Base-by-base conservation (phyloP, 2,797 vertebrate genomes). In the Pygocentrus nattereri region DNA sequence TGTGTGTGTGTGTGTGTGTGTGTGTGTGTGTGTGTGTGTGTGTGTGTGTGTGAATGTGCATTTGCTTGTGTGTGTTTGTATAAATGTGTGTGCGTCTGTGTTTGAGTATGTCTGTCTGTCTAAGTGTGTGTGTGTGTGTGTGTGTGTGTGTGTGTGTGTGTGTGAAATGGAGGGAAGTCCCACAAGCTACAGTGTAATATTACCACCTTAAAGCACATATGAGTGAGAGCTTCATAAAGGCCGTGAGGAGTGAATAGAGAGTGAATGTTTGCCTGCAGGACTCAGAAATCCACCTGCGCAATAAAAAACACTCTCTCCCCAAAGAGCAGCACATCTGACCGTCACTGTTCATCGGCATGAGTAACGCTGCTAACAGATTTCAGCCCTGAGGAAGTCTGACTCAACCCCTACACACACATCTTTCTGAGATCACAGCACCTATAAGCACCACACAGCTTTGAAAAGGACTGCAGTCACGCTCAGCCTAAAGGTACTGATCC, bases 361-460 rank as follows among this genome's bases (percentile, higher is more conserved):
- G 81, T 89, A 87, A 86, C 87, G 76, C 76, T 75, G 64, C 78
- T 76, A 25, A 79, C 31, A 73, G 73, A 81, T 78, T 34, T 79
- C 67, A 87, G 88, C 86, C 77, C 71, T 52, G 85, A 88, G 70
- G 44, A 19, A 71, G 84, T 68, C 82, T 88, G 90, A 91, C 87
- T 91, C 91, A 88, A 86, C 38, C 64, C 21, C n/a, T 41, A 56
- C 69, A 49, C 69, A 77, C 70, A 81, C 70, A 79, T 76, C 52
- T 74, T 64, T 79, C 56, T 75, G 65, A 82, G 58, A 54, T 79
- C 31, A 59, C 41, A 56, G 38, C 73, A 27, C 41, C 47, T 61
- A n/a, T 64, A 47, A 21, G 49, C 38, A 61, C 47, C 54, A 23
- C 21, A 49, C 34, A 56, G 16, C 11, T 30, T n/a, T 78, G 69